Evolutionary conservation across 2,113 vertebrate species (phyloP).

Genomic region (Gymnarchus niloticus): DNA sequence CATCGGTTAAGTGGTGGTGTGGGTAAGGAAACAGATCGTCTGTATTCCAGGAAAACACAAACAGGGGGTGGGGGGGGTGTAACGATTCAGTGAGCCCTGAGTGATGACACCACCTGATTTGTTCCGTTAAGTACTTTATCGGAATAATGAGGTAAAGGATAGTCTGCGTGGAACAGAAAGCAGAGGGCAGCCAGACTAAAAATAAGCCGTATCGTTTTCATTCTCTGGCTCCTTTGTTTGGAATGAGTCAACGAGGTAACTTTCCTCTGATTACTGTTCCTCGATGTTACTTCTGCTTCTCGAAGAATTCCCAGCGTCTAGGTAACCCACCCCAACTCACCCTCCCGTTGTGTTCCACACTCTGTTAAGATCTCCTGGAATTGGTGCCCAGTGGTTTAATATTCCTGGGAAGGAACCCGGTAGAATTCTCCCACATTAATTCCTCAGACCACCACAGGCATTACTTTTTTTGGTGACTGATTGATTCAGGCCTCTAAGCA

Average conservation of each 20-base stretch:
- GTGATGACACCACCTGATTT: background rate
- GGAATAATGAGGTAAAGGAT: background rate
- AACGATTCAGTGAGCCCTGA: background rate
- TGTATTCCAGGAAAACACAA: background rate
- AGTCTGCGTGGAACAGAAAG: background rate
- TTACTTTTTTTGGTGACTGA: background rate
- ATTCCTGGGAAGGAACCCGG: background rate
- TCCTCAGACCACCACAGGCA: background rate
- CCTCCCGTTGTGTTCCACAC: background rate
- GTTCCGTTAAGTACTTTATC: background rate
- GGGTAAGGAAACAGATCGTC: background rate
- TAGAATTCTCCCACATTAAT: background rate
- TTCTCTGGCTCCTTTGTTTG: no score
- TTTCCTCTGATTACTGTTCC: no score
- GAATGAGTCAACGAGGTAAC: no score
- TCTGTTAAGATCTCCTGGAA: background rate
- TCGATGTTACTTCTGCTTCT: background rate
- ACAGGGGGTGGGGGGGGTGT: background rate
- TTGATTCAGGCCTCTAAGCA: conserved; percentile 6
- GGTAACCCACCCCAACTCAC: background rate
- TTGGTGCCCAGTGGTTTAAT: background rate
- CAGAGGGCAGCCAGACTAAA: background rate
- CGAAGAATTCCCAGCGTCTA: no score
- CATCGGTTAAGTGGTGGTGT: background rate
- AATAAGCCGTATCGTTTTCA: background rate